Base-by-base conservation (phyloP, 2,797 vertebrate species). In the Sparus aurata region DNA sequence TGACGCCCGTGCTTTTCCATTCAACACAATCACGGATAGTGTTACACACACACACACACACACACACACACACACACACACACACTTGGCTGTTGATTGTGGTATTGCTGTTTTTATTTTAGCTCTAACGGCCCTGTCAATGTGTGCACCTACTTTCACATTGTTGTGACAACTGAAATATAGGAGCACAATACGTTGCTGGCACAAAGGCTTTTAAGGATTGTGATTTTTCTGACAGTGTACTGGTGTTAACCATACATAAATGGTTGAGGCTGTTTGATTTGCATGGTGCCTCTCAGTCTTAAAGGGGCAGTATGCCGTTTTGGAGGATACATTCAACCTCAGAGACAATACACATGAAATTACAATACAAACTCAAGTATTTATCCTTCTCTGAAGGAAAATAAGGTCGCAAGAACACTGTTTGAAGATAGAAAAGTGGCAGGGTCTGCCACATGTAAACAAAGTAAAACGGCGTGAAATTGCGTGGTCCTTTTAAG, bases 1-100 rank as follows among this genome's bases (percentile, higher is more conserved):
- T 88, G 86, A 89, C 89, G 75, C 71, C 47, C 41, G 23, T 27
- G 77, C 74, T 75, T 86, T 89, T 87, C 85, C 83, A 77, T 47
- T 66, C 66, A 83, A 34, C 69, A 73, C 43, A 16, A 13, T 20
- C 67, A 22, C 43, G 27, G 81, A 77, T 88, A 74, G 45, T 69
- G 60, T 90, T 89, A 64, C 60, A 62, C 65, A 57, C 62, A 63
- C 13, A 68, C 60, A 65, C 68, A 63, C 62, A 69, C 17, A 30
- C 30, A 30, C 30, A 67, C 60, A 65, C 68, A 63, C 62, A 69
- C n/a, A 25, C 25, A 25, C 25, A 25, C 25, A 25, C 25, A 25
- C 27, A 27, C 27, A 27, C 17, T 38, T n/a, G 23, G 9, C 38
- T 64, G 69, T 64, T 18, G 17, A 9, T 62, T 0, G n/a, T 16